Conservation (phyloP, 2,797 vertebrate genomes). For the Myiotriccus ornatus region DNA sequence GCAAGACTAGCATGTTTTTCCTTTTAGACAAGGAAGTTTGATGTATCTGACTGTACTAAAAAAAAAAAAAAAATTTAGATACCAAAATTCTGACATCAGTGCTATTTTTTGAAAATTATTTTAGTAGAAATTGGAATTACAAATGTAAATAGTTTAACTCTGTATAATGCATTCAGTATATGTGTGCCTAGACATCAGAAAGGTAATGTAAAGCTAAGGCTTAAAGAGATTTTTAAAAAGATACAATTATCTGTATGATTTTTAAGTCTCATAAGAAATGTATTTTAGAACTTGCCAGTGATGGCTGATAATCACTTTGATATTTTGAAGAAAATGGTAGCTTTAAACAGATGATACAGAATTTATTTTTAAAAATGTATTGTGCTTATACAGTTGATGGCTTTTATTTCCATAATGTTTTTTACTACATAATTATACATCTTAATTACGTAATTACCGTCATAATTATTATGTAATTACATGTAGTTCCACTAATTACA, state of each 20-base stretch:
- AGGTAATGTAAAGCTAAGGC: constrained; percentile 24
- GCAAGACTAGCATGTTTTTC: neutral
- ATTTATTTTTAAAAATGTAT: constrained; percentile 83
- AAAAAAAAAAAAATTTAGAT: neutral
- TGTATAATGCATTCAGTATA: neutral
- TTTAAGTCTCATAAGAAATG: constrained; percentile 61
- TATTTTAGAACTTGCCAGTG: constrained; percentile 71
- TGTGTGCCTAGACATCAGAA: neutral
- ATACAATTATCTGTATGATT: constrained; percentile 64
- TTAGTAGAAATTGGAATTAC: neutral
- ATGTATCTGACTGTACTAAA: neutral
- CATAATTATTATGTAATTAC: constrained; percentile 87
- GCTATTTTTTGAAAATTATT: neutral
- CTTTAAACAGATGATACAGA: constrained; percentile 77
- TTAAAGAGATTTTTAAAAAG: constrained; percentile 40
- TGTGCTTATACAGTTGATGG: constrained; percentile 83
- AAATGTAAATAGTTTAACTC: constrained; percentile 21
- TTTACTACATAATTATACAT: constrained; percentile 86
- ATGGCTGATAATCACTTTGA: constrained; percentile 77
- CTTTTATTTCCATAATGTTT: constrained; percentile 86
- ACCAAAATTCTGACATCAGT: neutral
- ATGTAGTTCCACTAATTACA: constrained; percentile 85
- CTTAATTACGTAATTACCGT: constrained; percentile 85
- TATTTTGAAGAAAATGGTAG: constrained; percentile 78
- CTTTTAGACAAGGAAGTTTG: neutral